Percentiles rank a stretch among this genome's conserved stretches.
phyloP scores from a whole-genome alignment of 2,797 vertebrate species.

The Acridotheres tristis region DNA sequence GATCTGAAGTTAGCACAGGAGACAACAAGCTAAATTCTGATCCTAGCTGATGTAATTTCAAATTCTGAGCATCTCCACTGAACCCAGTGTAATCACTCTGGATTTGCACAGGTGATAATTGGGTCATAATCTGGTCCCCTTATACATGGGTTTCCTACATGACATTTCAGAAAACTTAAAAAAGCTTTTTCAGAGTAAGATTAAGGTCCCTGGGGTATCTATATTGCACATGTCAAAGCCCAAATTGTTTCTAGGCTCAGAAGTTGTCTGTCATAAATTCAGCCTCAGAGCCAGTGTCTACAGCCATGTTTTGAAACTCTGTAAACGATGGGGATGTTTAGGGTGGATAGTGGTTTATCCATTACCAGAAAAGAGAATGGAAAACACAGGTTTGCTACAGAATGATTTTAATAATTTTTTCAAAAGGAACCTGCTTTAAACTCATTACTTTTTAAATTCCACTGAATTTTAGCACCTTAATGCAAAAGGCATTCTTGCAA shows the following conservation, averaged over 20 bases:
- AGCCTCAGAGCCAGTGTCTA: neutral
- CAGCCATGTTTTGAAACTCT: neutral
- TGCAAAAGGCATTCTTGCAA: neutral
- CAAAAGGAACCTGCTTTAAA: neutral
- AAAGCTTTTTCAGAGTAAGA: neutral
- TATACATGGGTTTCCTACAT: neutral
- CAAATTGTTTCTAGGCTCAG: neutral
- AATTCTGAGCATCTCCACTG: neutral
- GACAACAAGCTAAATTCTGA: slow-evolving; percentile 5
- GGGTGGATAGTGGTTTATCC: neutral
- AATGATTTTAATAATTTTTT: neutral
- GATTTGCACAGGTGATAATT: slow-evolving; percentile 11
- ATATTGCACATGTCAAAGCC: neutral
- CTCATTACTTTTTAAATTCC: neutral
- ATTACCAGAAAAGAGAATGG: neutral
- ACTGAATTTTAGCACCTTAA: neutral
- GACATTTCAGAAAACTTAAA: slow-evolving; percentile 5
- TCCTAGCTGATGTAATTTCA: neutral
- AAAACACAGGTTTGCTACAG: neutral
- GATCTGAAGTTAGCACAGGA: neutral
- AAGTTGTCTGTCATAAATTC: neutral
- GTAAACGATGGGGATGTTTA: neutral
- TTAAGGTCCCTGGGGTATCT: neutral
- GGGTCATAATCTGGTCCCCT: neutral
- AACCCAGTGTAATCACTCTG: neutral